Percentiles rank a stretch among this genome's conserved stretches.
Conservation (phyloP, 2,797 vertebrate species). For the Fratercula arctica region DNA sequence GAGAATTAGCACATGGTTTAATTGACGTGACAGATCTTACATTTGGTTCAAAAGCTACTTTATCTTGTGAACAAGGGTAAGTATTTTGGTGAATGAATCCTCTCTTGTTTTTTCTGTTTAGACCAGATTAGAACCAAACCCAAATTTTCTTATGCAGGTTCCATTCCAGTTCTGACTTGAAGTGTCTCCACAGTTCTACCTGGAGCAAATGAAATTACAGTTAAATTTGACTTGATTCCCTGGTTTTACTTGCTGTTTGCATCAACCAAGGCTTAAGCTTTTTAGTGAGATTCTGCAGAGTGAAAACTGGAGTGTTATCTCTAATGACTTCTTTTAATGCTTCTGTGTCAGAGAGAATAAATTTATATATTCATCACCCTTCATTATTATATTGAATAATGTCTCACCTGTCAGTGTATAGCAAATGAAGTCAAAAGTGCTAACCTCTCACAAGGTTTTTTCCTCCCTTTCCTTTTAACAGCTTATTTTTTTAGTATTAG, state of each 20-base stretch:
- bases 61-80: constrained; percentile 71
- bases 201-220: not conserved
- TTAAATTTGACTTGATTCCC: not conserved
- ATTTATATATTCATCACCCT: not conserved
- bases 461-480: not conserved
- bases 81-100: not conserved
- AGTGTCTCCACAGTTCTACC: not conserved
- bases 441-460: not conserved
- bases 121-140: not conserved
- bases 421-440: not conserved
- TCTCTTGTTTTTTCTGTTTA: not conserved
- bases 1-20: constrained; percentile 25
- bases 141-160: not conserved
- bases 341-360: not conserved
- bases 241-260: not conserved
- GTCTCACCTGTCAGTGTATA: not conserved
- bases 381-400: not conserved
- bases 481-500: not conserved
- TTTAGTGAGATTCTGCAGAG: not conserved
- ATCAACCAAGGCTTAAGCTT: not conserved
- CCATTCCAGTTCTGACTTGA: not conserved
- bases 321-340: not conserved
- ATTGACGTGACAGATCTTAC: not conserved
- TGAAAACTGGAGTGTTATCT: not conserved
- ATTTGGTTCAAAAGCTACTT: constrained; percentile 56